These are phyloP conservation scores for Drosophila meridiana DNA, from an alignment of 2,888 invertebrate species.

Conservation along the genomic window DNA sequence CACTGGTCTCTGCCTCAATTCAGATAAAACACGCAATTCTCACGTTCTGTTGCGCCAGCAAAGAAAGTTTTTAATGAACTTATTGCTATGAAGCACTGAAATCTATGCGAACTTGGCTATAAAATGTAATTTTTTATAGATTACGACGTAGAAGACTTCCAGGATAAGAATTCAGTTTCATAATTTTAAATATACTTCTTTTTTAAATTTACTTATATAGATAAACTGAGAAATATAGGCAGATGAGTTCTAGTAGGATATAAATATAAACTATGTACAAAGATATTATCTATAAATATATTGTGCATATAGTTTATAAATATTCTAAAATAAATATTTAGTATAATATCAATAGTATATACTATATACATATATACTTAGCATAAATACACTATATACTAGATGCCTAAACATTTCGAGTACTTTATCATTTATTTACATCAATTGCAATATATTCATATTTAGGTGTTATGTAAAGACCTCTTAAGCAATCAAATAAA, in stretches of 20 bases:
- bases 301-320: no score
- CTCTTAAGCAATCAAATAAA: no score
- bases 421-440: not conserved
- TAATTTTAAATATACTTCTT: not conserved
- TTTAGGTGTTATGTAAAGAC: not conserved
- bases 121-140: slow-evolving; percentile 1
- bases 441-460: not conserved
- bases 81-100: no score
- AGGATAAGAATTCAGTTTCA: not conserved
- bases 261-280: not conserved
- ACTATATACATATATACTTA: not conserved
- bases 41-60: not conserved
- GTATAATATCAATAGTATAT: not conserved
- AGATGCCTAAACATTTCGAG: not conserved
- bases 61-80: not conserved
- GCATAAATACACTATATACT: not conserved
- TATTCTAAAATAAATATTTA: not conserved
- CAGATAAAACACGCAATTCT: not conserved
- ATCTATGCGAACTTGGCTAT: not conserved
- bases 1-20: not conserved
- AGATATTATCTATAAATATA: not conserved
- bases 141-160: no score
- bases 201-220: not conserved
- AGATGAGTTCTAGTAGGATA: not conserved
- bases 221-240: not conserved